Evolutionary conservation across 2,888 invertebrate genomes (phyloP).

Genomic region (Amphipoea oculea): DNA sequence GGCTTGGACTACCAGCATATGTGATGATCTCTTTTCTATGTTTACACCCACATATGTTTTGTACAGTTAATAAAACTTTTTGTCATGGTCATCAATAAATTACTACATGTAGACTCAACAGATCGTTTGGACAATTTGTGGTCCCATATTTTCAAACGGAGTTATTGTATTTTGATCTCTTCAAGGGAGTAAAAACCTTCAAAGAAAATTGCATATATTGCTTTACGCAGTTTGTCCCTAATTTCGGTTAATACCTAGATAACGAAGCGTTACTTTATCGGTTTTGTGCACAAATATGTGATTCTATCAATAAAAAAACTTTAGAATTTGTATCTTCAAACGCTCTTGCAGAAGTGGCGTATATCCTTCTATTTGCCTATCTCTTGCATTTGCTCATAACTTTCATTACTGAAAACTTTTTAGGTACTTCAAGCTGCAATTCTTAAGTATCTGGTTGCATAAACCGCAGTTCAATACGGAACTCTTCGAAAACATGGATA

Average conservation of each 20-base stretch:
- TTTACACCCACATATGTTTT: slow-evolving; percentile 75
- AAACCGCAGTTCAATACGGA: slow-evolving; percentile 32
- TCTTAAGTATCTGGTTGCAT: slow-evolving; percentile 31
- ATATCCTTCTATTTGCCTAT: slow-evolving; percentile 40
- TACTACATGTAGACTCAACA: slow-evolving; percentile 11
- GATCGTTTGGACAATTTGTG: not conserved
- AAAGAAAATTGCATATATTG: not conserved
- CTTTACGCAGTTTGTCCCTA: not conserved
- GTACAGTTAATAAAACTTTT: slow-evolving; percentile 50
- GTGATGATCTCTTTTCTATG: slow-evolving; percentile 78
- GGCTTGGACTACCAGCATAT: slow-evolving; percentile 78
- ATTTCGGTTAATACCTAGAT: not conserved
- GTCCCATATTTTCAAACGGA: not conserved
- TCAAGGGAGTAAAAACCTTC: not conserved
- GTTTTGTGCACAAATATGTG: not conserved
- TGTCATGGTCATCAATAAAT: slow-evolving; percentile 38
- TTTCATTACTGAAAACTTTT: not conserved
- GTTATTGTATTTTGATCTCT: not conserved
- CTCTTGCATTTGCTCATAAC: not conserved
- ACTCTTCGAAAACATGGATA: slow-evolving; percentile 46
- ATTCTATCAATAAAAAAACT: not conserved
- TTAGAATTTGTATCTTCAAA: not conserved
- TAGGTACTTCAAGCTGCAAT: not conserved
- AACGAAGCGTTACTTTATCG: not conserved
- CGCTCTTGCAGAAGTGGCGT: slow-evolving; percentile 58